These are phyloP conservation scores for Drosophila aldrichi DNA, from an alignment of 2,888 invertebrate species.

Conservation along the genomic window DNA sequence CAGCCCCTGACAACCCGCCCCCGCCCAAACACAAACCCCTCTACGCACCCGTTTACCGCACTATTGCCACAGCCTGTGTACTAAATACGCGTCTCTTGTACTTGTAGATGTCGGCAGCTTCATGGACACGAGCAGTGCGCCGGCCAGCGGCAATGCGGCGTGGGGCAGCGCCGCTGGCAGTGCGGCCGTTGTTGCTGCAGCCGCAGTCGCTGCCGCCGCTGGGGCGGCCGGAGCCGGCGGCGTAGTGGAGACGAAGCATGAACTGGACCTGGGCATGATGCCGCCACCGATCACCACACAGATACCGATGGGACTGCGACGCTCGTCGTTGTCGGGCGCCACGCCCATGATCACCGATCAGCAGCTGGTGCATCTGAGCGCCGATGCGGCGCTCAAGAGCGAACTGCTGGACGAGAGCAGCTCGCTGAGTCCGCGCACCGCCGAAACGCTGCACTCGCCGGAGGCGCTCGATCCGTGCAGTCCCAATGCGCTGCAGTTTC, in stretches of 20 bases:
- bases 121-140: slow-evolving; percentile 75
- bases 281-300: slow-evolving; percentile 88
- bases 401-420: slow-evolving; percentile 90
- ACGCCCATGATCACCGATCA: slow-evolving; percentile 83
- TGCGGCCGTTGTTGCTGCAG: slow-evolving; percentile 17
- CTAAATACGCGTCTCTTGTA: slow-evolving; percentile 62
- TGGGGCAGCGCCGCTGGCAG: slow-evolving; percentile 63
- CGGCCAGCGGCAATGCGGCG: slow-evolving; percentile 15
- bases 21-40: not conserved
- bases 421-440: slow-evolving; percentile 86
- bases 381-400: slow-evolving; percentile 87
- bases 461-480: slow-evolving; percentile 77
- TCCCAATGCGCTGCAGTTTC: slow-evolving; percentile 73
- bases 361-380: slow-evolving; percentile 73
- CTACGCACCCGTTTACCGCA: not conserved
- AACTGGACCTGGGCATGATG: slow-evolving; percentile 88
- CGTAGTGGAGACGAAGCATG: slow-evolving; percentile 85
- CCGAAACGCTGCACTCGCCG: slow-evolving; percentile 80
- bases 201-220: not conserved
- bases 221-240: slow-evolving; percentile 55
- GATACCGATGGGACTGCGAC: slow-evolving; percentile 88
- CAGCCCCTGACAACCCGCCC: slow-evolving; percentile 4
- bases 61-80: slow-evolving; percentile 43
- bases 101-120: slow-evolving; percentile 83
- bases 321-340: slow-evolving; percentile 87